These are phyloP conservation scores for Takifugu bimaculatus DNA, from an alignment of 2,113 vertebrate genomes.

Conservation along the genomic window DNA sequence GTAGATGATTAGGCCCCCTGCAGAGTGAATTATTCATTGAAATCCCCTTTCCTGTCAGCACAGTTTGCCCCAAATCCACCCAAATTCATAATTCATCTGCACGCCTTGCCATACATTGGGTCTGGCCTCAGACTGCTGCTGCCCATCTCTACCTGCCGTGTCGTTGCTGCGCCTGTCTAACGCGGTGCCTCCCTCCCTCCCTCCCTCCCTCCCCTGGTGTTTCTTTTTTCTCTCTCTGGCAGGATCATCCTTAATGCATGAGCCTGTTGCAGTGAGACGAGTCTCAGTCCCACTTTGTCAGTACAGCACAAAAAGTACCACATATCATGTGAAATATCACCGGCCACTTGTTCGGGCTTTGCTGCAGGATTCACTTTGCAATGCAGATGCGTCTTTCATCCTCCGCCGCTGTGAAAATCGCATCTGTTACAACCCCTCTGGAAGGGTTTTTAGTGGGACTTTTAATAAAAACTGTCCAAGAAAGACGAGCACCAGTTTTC, in stretches of 20 bases:
- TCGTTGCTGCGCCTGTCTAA: slow-evolving; percentile 41
- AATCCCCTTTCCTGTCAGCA: slow-evolving; percentile 60
- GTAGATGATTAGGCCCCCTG: slow-evolving; percentile 60
- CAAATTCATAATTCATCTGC: slow-evolving; percentile 77
- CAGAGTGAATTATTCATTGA: slow-evolving; percentile 77
- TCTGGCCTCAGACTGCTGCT: slow-evolving; percentile 39
- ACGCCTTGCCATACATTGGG: slow-evolving; percentile 46
- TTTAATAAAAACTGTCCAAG: slow-evolving; percentile 8
- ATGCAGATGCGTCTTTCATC: slow-evolving; percentile 22
- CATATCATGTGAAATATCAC: slow-evolving; percentile 54
- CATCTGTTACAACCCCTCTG: slow-evolving; percentile 6
- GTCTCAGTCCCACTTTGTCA: slow-evolving; percentile 50
- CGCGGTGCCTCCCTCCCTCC: background rate
- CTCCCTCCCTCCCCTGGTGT: background rate
- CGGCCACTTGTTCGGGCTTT: slow-evolving; percentile 23
- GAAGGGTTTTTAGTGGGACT: background rate
- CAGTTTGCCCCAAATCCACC: slow-evolving; percentile 76
- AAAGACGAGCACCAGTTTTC: slow-evolving; percentile 50
- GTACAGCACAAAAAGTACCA: slow-evolving; percentile 48
- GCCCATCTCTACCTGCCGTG: slow-evolving; percentile 50
- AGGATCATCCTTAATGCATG: slow-evolving; percentile 69
- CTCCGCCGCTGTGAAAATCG: slow-evolving; percentile 19
- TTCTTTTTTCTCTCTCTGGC: slow-evolving; percentile 50
- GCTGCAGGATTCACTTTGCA: slow-evolving; percentile 3
- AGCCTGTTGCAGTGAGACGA: slow-evolving; percentile 71